These are phyloP conservation scores for Vombatus ursinus DNA, from an alignment of 2,113 vertebrate genomes.

Conservation along the genomic window DNA sequence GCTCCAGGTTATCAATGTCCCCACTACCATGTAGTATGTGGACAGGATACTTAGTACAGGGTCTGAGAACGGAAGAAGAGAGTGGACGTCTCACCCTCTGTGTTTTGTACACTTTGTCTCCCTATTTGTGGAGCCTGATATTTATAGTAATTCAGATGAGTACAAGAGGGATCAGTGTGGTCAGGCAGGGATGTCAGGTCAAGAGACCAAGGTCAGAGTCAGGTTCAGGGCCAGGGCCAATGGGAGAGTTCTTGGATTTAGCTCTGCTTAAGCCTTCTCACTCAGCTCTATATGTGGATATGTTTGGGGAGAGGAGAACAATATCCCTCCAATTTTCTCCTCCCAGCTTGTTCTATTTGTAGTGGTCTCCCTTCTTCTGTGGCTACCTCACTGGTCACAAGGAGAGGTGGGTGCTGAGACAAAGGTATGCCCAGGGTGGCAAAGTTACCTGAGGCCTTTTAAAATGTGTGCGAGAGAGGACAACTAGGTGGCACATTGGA, in stretches of 20 bases:
- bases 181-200: background rate
- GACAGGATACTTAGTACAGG: background rate
- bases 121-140: background rate
- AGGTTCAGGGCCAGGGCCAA: background rate
- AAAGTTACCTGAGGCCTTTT: background rate
- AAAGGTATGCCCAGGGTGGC: background rate
- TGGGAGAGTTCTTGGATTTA: background rate
- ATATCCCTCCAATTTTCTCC: background rate
- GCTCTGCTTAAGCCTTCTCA: background rate
- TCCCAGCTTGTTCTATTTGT: background rate
- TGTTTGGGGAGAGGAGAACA: background rate
- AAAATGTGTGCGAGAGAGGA: background rate
- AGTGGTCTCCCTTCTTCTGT: background rate
- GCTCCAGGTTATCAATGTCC: background rate
- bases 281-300: background rate
- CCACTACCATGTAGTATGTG: background rate
- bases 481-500: background rate
- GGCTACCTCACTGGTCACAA: background rate
- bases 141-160: background rate
- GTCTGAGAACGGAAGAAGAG: background rate
- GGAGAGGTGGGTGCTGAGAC: background rate
- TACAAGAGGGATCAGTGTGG: background rate
- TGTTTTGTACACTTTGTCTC: background rate
- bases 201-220: background rate
- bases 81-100: background rate